Evolutionary conservation across 2,888 invertebrate genomes (phyloP).

Genomic region (Sinhomidia bicolor): DNA sequence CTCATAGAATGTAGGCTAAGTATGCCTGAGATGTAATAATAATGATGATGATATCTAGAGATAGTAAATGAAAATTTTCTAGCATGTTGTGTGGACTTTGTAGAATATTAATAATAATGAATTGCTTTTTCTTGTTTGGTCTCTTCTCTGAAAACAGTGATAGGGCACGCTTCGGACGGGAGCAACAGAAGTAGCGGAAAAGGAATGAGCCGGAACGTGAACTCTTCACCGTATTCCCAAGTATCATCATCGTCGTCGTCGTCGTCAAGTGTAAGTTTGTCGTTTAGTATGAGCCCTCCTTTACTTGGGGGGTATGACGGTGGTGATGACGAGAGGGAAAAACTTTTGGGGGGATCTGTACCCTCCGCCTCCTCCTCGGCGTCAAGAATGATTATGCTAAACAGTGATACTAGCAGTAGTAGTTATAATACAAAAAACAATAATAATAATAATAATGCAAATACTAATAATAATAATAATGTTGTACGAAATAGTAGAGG

Average conservation of each 20-base stretch:
- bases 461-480: neutral
- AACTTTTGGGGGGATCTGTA: neutral
- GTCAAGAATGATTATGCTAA: constrained; percentile 21
- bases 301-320: neutral
- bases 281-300: constrained; percentile 44
- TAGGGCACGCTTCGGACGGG: constrained; percentile 79
- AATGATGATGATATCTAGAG: neutral
- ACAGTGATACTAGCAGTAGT: constrained; percentile 43
- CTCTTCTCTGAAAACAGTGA: constrained; percentile 73
- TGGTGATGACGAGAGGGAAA: neutral
- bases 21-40: neutral
- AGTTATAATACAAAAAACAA: constrained; percentile 32
- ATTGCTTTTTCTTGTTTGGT: constrained; percentile 56
- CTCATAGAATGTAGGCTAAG: neutral
- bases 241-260: constrained; percentile 6
- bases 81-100: neutral
- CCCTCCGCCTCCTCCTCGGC: neutral
- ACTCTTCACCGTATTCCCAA: constrained; percentile 41
- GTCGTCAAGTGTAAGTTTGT: constrained; percentile 10
- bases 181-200: constrained; percentile 36
- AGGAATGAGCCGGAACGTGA: constrained; percentile 58
- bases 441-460: constrained; percentile 21
- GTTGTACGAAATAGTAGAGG: neutral
- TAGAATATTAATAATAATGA: constrained; percentile 43
- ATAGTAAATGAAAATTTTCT: neutral